phyloP scores from a whole-genome alignment of 2,888 invertebrate species.

The Drosophila demipolita region DNA sequence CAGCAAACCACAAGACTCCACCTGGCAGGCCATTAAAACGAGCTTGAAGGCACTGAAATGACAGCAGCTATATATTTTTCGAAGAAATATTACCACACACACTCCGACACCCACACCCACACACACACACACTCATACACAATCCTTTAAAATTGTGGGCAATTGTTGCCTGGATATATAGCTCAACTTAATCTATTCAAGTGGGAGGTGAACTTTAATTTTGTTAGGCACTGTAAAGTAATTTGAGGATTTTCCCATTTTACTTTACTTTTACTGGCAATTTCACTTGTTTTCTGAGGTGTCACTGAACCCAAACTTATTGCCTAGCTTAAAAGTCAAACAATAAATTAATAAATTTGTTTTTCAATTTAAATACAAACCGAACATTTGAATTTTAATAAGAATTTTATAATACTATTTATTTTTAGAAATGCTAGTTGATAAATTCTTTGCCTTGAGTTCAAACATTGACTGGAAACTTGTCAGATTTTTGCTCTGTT shows the following conservation, averaged over 20 bases:
- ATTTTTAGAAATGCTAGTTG: not conserved
- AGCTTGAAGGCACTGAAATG: constrained; percentile 43
- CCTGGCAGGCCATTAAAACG: constrained; percentile 59
- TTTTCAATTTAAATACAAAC: not conserved
- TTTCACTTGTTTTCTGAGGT: not conserved
- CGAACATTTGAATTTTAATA: not conserved
- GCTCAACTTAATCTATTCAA: constrained; percentile 15
- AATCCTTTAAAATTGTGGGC: constrained; percentile 16
- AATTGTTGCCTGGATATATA: constrained; percentile 29
- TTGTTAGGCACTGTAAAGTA: constrained; percentile 13
- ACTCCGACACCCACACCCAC: not conserved
- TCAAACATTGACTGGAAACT: not conserved
- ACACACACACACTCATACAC: not conserved
- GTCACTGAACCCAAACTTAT: not conserved
- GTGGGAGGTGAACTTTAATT: constrained; percentile 1
- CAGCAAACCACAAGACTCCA: constrained; percentile 15
- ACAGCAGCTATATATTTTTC: constrained; percentile 42
- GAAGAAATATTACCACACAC: constrained; percentile 25
- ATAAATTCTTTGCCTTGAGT: not conserved
- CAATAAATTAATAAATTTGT: not conserved
- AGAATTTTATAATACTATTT: not conserved
- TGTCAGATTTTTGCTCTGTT: not conserved
- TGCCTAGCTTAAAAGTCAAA: not conserved
- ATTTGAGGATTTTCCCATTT: constrained; percentile 7
- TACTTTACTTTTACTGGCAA: constrained; percentile 16